Conservation (phyloP, 2,113 vertebrate species). For the Amphiprion percula region DNA sequence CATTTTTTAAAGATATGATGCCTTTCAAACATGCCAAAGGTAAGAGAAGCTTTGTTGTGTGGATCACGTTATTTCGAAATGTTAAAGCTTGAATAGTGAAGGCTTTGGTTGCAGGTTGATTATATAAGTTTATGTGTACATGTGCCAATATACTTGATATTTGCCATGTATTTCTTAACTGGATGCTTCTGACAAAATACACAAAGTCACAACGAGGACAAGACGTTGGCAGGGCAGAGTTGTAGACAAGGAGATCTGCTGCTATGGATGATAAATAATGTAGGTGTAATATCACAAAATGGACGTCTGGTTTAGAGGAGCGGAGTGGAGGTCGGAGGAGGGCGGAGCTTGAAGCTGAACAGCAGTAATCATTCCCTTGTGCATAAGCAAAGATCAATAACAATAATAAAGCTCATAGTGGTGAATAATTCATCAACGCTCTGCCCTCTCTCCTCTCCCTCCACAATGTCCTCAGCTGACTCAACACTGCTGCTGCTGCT, state of each 20-base stretch:
- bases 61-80: background rate
- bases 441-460: slow-evolving; percentile 68
- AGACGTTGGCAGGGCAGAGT: slow-evolving; percentile 30
- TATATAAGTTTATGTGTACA: background rate
- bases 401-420: slow-evolving; percentile 79
- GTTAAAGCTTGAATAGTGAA: background rate
- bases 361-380: slow-evolving; percentile 77
- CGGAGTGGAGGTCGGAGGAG: slow-evolving; percentile 76
- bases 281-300: slow-evolving; percentile 83
- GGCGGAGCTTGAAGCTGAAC: slow-evolving; percentile 79
- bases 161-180: background rate
- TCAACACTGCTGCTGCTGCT: slow-evolving; percentile 15
- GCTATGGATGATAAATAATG: slow-evolving; percentile 85
- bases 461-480: slow-evolving; percentile 52
- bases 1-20: no score
- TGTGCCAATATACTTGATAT: no score
- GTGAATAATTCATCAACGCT: slow-evolving; percentile 82
- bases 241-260: slow-evolving; percentile 74
- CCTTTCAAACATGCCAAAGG: no score
- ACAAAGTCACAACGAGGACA: slow-evolving; percentile 30
- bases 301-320: slow-evolving; percentile 61
- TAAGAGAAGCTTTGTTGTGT: background rate
- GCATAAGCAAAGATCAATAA: slow-evolving; percentile 69
- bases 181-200: background rate
- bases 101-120: background rate